Evolutionary conservation across 2,113 vertebrate genomes (phyloP), one percentile per base, ranked within the genome.

Genomic region (Prunella himalayana): DNA sequence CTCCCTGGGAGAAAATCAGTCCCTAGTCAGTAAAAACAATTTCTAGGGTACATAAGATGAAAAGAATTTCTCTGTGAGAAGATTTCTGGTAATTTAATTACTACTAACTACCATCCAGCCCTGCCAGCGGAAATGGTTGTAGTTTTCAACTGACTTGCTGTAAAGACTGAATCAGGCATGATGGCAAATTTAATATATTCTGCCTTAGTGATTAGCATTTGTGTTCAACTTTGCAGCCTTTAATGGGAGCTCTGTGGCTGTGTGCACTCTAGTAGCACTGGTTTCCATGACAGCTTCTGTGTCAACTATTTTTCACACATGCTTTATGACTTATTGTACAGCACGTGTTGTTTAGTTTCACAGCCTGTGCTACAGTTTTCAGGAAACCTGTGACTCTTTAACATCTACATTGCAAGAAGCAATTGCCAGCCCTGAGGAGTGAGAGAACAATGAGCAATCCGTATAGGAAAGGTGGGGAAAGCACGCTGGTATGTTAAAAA

Each of bases 231-330:
- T 86, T 91, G 77, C 84, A 92, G 92, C 57, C 78, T 83, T 91
- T 95, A 94, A 96, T 92, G 88, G 44, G 94, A 94, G 93, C 91
- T 92, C 68, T 95, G 91, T 71, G 93, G 59, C 86, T 69, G 33
- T 1, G 3, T 60, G 71, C 7, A 33, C 87, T 96, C 79, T 96
- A 21, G 93, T 86, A 95, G 94, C 73, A 50, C 54, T 81, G 64
- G 93, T 95, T 95, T 96, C 96, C 89, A 90, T 89, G 92, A 82
- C 87, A 95, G 81, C 73, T 81, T 77, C 81, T 82, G 77, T 95
- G 94, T 92, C 90, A 75, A 90, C 79, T 91, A 16, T 82, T 94
- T 90, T 86, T 95, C 91, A 94, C 94, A 95, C 75, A 59, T 94
- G 87, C 82, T 96, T 94, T 95, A 92, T 95, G 79, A 82, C 76